Conservation (phyloP, 2,888 invertebrate species). For the Neoscelio sp. region DNA sequence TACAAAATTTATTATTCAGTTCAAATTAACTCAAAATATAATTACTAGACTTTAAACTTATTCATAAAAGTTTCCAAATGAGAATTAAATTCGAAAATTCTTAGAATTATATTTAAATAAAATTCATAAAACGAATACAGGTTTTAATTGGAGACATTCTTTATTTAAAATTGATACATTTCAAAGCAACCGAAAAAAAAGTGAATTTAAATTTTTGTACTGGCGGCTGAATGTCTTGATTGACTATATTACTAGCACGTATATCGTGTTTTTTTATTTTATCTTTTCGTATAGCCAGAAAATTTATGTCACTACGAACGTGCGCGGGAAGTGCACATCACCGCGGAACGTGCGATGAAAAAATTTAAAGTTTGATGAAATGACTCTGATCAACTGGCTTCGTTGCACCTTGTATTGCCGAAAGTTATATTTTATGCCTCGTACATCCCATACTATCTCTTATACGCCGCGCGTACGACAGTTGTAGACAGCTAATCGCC, state of each 20-base stretch:
- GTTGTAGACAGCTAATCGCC: conserved; percentile 47
- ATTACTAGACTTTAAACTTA: too few relatives aligned
- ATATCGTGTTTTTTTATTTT: conserved; percentile 31
- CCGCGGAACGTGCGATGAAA: conserved; percentile 54
- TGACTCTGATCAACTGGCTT: conserved; percentile 25
- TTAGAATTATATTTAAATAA: too few relatives aligned
- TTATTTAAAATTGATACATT: conserved; percentile 16
- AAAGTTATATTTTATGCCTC: conserved; percentile 58
- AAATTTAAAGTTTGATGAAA: conserved; percentile 60
- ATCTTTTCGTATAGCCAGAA: conserved; percentile 45
- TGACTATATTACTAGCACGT: conserved; percentile 51
- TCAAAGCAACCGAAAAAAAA: conserved; percentile 10
- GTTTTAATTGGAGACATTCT: too few relatives aligned
- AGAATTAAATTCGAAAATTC: too few relatives aligned
- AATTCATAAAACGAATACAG: conserved; percentile 7
- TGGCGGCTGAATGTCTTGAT: conserved; percentile 46
- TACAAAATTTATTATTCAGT: too few relatives aligned
- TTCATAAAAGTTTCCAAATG: too few relatives aligned
- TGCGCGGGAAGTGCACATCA: conserved; percentile 61
- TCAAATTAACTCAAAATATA: too few relatives aligned
- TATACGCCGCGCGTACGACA: conserved; percentile 36
- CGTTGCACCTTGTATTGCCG: conserved; percentile 24
- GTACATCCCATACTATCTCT: conserved; percentile 49
- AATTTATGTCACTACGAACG: conserved; percentile 55
- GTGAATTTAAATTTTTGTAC: conserved; percentile 25